These are phyloP conservation scores for Sus scrofa DNA, from an alignment of 2,113 vertebrate genomes.

Conservation along the genomic window DNA sequence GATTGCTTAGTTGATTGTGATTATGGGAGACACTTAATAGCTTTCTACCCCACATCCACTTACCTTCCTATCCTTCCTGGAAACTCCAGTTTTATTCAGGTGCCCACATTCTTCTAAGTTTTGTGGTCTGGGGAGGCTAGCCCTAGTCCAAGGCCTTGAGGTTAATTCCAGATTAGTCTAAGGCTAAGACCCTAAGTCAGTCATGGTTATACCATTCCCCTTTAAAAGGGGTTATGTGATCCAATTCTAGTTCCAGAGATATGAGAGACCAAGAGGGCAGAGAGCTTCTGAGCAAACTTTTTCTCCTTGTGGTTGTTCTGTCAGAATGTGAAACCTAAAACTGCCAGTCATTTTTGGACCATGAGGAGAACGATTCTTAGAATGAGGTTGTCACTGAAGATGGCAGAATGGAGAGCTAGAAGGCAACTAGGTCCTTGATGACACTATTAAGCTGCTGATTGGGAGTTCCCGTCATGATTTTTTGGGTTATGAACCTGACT, in stretches of 20 bases:
- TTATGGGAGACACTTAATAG: not conserved
- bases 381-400: not conserved
- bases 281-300: not conserved
- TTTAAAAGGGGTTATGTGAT: not conserved
- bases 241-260: not conserved
- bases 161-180: not conserved
- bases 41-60: not conserved
- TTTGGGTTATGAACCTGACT: no score
- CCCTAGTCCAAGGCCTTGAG: not conserved
- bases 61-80: not conserved
- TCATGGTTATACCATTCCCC: not conserved
- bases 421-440: not conserved
- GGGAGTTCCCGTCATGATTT: no score
- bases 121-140: not conserved
- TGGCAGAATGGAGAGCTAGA: not conserved
- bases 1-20: not conserved
- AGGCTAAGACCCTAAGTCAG: not conserved
- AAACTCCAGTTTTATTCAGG: not conserved
- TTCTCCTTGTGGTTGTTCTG: not conserved
- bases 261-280: not conserved
- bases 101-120: not conserved
- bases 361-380: not conserved
- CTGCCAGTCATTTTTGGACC: not conserved
- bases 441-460: not conserved
- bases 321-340: slow-evolving; percentile 1